Percentiles rank a stretch among this genome's conserved stretches.
Evolutionary conservation across 2,797 vertebrate species (phyloP).

Genomic region (Platyrinchus mystaceus): DNA sequence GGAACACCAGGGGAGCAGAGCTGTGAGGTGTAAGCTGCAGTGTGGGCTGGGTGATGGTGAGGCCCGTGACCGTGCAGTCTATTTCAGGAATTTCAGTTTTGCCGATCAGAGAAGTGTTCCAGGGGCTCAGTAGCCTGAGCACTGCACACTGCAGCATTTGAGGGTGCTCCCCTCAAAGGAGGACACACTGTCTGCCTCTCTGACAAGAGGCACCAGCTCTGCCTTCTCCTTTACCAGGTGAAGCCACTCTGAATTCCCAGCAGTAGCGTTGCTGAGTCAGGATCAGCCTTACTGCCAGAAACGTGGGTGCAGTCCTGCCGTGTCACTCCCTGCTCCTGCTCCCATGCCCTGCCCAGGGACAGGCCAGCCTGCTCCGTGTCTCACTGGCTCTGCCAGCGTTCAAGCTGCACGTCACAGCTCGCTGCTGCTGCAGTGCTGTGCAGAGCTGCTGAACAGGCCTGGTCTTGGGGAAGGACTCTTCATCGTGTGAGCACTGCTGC

Average conservation of each 20-base stretch:
- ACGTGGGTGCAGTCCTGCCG: accelerated
- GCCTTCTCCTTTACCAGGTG: background rate
- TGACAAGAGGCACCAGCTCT: background rate
- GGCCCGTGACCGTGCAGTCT: background rate
- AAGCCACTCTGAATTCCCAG: background rate
- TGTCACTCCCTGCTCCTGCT: background rate
- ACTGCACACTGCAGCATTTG: accelerated
- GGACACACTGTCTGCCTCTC: background rate
- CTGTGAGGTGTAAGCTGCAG: too few species aligned
- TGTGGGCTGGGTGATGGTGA: background rate
- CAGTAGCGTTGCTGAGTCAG: background rate
- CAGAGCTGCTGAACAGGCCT: background rate
- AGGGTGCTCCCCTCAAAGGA: background rate
- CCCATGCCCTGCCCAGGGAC: background rate
- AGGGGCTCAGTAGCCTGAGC: background rate
- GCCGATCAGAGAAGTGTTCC: background rate
- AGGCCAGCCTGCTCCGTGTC: too few species aligned
- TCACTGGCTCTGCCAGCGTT: background rate
- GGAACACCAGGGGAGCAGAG: too few species aligned
- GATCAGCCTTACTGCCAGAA: background rate
- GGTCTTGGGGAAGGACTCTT: background rate
- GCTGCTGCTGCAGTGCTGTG: background rate
- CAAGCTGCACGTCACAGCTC: background rate
- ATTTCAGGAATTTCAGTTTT: background rate
- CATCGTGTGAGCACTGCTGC: background rate